Percentiles rank a stretch among this genome's conserved stretches.
phyloP scores from a whole-genome alignment of 2,888 invertebrate species.

The Himalopsyche tibetana region DNA sequence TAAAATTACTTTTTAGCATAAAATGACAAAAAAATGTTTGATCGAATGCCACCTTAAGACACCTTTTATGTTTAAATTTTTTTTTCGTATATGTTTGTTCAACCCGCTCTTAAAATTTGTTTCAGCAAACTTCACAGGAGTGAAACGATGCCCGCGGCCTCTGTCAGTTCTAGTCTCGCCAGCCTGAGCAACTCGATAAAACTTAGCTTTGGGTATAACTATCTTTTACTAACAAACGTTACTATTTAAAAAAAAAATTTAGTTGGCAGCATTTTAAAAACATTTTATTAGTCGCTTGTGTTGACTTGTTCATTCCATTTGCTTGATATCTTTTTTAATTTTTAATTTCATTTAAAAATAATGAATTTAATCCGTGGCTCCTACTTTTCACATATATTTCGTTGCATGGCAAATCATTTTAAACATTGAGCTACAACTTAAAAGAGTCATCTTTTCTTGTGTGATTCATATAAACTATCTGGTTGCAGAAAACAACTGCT shows the following conservation, averaged over 20 bases:
- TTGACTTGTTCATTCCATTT: not conserved
- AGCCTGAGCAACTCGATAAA: slow-evolving; percentile 89
- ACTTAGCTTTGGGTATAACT: slow-evolving; percentile 86
- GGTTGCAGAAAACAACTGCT: too few relatives aligned
- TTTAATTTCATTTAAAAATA: not conserved
- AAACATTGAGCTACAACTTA: too few relatives aligned
- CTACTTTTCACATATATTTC: too few relatives aligned
- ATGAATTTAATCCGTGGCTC: not conserved
- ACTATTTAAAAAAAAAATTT: too few relatives aligned
- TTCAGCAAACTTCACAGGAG: slow-evolving; percentile 82
- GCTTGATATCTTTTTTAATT: not conserved
- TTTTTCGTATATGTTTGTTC: not conserved
- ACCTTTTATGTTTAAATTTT: too few relatives aligned
- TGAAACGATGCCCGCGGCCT: slow-evolving; percentile 84
- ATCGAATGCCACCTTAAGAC: too few relatives aligned
- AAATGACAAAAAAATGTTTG: too few relatives aligned
- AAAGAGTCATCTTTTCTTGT: too few relatives aligned
- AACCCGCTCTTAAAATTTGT: slow-evolving; percentile 64
- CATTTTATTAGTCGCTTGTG: not conserved
- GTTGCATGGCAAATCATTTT: too few relatives aligned
- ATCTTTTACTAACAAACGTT: slow-evolving; percentile 62
- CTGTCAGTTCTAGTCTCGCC: slow-evolving; percentile 86
- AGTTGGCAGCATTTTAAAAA: slow-evolving; percentile 40
- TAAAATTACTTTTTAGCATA: too few relatives aligned
- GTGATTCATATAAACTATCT: too few relatives aligned